Percentiles rank a stretch among this genome's conserved stretches.
These are phyloP conservation scores for Zaprionus davidi DNA, from an alignment of 1,140 invertebrate genomes.

Conservation along the genomic window DNA sequence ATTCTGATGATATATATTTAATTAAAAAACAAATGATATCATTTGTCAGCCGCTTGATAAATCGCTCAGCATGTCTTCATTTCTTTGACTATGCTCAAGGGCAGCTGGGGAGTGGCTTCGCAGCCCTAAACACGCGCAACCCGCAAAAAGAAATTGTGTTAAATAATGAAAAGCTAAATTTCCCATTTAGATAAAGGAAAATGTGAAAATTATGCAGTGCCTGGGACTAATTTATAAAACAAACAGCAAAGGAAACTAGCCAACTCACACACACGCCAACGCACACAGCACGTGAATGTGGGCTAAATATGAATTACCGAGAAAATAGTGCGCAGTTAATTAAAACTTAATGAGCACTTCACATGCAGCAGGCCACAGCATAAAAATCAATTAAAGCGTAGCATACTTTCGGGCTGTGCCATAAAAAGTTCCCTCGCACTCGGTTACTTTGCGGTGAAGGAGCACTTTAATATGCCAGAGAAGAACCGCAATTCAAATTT, in stretches of 20 bases:
- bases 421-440: conserved; percentile 26
- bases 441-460: conserved; percentile 58
- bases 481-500: conserved; percentile 69
- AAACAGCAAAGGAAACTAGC: conserved; percentile 53
- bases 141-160: conserved; percentile 48
- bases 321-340: conserved; percentile 78
- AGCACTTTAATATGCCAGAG: conserved; percentile 65
- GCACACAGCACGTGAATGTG: conserved; percentile 32
- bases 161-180: conserved; percentile 83
- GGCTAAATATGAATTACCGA: conserved; percentile 79
- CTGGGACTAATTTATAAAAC: conserved; percentile 70
- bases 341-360: conserved; percentile 75
- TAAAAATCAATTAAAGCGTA: conserved; percentile 71
- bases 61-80: conserved; percentile 9
- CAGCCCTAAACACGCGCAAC: neutral
- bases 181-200: conserved; percentile 77
- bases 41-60: conserved; percentile 9
- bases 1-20: neutral
- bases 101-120: conserved; percentile 18
- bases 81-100: conserved; percentile 7
- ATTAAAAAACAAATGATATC: conserved; percentile 23
- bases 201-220: conserved; percentile 77
- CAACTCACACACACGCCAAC: conserved; percentile 4
- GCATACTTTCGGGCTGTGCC: conserved; percentile 24
- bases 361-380: conserved; percentile 57